Evolutionary conservation across 1,140 invertebrate species (phyloP).

Genomic region (Orchestia grillus): DNA sequence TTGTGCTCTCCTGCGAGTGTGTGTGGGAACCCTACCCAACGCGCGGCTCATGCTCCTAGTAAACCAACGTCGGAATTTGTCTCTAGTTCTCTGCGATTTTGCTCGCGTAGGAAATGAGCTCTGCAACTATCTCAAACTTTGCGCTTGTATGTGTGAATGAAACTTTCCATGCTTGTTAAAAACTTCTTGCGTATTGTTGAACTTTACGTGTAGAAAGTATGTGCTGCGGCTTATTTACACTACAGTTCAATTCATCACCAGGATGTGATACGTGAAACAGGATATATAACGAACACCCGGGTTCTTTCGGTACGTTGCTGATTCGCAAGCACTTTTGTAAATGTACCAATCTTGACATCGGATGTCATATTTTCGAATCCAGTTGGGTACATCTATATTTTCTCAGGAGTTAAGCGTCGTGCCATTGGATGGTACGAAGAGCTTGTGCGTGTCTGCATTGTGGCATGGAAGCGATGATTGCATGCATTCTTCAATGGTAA

Average conservation of each 20-base stretch:
- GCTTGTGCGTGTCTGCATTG: background rate
- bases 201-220: too few species aligned
- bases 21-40: background rate
- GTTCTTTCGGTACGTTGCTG: background rate
- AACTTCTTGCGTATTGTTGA: too few species aligned
- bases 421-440: background rate
- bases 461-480: background rate
- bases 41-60: background rate
- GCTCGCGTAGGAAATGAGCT: background rate
- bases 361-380: background rate
- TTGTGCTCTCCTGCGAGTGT: background rate
- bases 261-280: too few species aligned
- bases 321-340: background rate
- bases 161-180: background rate
- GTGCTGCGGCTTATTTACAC: too few species aligned
- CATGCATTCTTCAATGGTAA: background rate
- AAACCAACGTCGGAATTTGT: background rate
- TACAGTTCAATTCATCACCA: too few species aligned
- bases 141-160: background rate
- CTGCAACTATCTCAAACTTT: background rate
- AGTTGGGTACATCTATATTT: background rate
- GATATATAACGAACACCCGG: background rate
- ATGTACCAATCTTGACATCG: background rate
- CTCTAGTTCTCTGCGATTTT: background rate
- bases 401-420: background rate